Evolutionary conservation across 2,888 invertebrate species (phyloP).

Genomic region (Athetis lepigone): DNA sequence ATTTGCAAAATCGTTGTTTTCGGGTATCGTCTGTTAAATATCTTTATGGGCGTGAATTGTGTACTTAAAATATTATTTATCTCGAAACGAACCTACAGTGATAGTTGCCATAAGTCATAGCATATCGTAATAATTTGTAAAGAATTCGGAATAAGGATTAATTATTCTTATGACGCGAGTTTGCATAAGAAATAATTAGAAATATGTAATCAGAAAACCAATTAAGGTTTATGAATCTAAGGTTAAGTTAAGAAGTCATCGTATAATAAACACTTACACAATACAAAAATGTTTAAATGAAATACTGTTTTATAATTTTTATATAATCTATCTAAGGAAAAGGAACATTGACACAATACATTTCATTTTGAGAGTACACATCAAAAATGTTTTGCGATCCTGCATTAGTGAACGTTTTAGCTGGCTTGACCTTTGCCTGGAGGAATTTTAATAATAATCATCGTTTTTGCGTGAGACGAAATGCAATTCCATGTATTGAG

Average conservation of each 20-base stretch:
- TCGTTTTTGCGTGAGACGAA: constrained; percentile 46
- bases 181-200: constrained; percentile 28
- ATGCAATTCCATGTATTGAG: constrained; percentile 41
- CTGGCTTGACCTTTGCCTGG: constrained; percentile 30
- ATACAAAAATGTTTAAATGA: constrained; percentile 28
- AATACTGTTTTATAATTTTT: constrained; percentile 29
- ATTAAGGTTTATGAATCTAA: constrained; percentile 35
- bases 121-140: not conserved
- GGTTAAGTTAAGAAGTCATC: constrained; percentile 38
- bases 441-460: constrained; percentile 37
- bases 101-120: not conserved
- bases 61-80: not conserved
- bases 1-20: constrained; percentile 9
- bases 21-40: not conserved
- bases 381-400: constrained; percentile 22
- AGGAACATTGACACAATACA: constrained; percentile 13
- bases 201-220: constrained; percentile 28
- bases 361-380: constrained; percentile 19
- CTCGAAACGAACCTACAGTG: not conserved
- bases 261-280: constrained; percentile 40
- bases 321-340: constrained; percentile 29
- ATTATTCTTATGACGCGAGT: not conserved
- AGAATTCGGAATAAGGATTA: not conserved
- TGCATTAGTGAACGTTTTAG: constrained; percentile 25
- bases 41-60: not conserved